Evolutionary conservation across 1,140 invertebrate species (phyloP).

Genomic region (Calycopis cecrops): DNA sequence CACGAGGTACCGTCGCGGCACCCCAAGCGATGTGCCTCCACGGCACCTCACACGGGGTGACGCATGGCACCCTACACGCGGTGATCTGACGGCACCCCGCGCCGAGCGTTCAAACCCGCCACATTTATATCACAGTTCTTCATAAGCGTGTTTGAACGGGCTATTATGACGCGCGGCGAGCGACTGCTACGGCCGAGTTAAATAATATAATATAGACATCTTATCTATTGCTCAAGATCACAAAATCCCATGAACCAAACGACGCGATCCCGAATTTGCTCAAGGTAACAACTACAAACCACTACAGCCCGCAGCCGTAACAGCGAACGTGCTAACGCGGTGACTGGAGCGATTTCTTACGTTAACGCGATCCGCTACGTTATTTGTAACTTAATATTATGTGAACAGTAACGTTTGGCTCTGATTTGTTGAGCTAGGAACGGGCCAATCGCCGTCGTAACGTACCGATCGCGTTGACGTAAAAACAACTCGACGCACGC

Average conservation of each 20-base stretch:
- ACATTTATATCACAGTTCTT: constrained; percentile 36
- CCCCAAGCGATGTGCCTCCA: too few relatives aligned
- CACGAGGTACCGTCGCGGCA: neutral
- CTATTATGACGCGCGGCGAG: constrained; percentile 10
- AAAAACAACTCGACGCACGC: too few relatives aligned
- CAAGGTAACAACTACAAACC: constrained; percentile 59
- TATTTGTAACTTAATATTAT: neutral
- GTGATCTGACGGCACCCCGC: too few relatives aligned
- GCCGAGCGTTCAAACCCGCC: neutral
- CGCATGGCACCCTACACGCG: too few relatives aligned
- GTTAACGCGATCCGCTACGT: neutral
- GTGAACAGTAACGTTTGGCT: neutral
- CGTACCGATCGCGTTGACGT: constrained; percentile 6
- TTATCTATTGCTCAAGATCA: constrained; percentile 65
- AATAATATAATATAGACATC: constrained; percentile 53
- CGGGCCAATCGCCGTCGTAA: too few relatives aligned
- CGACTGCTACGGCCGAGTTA: constrained; percentile 26
- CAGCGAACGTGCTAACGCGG: constrained; percentile 5
- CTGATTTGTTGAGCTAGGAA: neutral
- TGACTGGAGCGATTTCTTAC: constrained; percentile 8
- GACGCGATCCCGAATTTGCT: constrained; percentile 50
- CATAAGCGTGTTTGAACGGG: constrained; percentile 11
- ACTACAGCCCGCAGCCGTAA: constrained; percentile 28
- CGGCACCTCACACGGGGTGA: too few relatives aligned
- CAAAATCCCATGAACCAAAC: constrained; percentile 61